Evolutionary conservation across 2,113 vertebrate species (phyloP), one percentile per base, ranked within the genome.

Genomic region (Tor tambroides): DNA sequence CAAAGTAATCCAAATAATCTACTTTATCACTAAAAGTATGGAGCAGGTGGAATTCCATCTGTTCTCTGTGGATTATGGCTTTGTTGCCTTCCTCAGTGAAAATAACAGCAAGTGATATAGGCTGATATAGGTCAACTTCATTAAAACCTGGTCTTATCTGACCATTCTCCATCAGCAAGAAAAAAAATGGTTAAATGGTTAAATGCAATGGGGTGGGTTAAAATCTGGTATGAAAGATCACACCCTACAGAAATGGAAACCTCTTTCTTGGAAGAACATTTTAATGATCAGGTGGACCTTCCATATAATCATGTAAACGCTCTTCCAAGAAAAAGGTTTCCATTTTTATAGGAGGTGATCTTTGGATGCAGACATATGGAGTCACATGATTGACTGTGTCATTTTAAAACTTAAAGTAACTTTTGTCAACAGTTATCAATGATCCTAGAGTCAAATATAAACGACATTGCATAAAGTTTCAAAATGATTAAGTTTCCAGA

Each of bases 41-140:
- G 32, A 56, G 85, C 81, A 89, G 88, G 69, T 80, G 77, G 80
- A 41, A 59, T 71, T 61, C 61, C 82, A 80, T 72, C 83, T 76
- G 81, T 67, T 59, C 28, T 80, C 41, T 30, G 72, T 84, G 88
- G 76, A 90, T 88, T 83, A 86, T 43, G 41, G 75, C 80, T 17
- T 32, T 72, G 67, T 41, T 81, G 69, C 12, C 61, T 69, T 72
- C 56, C 78, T 61, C 51, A 83, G 84, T 49, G 26, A 15, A 71
- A 78, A 87, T 41, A 76, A 28, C 83, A 89, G 83, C 80, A 71
- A 86, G 26, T 30, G 80, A 89, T 91, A 89, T 78, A 71, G 67
- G 30, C 30, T 79, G 21, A 93, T 91, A 86, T 93, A 75, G 92
- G 92, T 93, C 92, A 93, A 85, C 71, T 80, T 89, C 41, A 90